A percentile compares a stretch with the other conserved stretches of the same genome.
phyloP scores from a whole-genome alignment of 2,888 invertebrate species.

The Caenorhabditis zanzibari region DNA sequence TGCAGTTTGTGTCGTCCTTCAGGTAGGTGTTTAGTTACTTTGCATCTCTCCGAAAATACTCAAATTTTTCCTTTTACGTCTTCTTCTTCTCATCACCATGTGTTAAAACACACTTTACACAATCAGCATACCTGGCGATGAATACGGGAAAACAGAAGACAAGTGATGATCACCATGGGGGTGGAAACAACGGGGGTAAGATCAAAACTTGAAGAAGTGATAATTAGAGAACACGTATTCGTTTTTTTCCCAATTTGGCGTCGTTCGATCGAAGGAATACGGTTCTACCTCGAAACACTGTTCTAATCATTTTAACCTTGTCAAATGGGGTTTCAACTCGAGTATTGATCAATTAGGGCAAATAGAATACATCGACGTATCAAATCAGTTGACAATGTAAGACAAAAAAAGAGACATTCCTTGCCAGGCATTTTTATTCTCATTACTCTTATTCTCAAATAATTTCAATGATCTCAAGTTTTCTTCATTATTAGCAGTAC shows the following conservation, averaged over 20 bases:
- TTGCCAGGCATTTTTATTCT: constrained; percentile 25
- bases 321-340: constrained; percentile 33
- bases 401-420: constrained; percentile 39
- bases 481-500: neutral
- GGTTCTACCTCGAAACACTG: constrained; percentile 5
- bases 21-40: constrained; percentile 30
- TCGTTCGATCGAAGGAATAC: neutral
- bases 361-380: constrained; percentile 51
- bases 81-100: constrained; percentile 33
- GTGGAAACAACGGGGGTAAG: constrained; percentile 19
- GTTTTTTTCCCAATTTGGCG: constrained; percentile 1
- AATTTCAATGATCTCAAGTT: neutral
- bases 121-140: constrained; percentile 47
- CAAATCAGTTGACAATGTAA: constrained; percentile 58
- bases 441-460: neutral
- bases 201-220: constrained; percentile 52
- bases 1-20: constrained; percentile 28
- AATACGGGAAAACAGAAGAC: constrained; percentile 3
- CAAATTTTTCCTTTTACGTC: constrained; percentile 27
- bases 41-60: constrained; percentile 45
- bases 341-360: constrained; percentile 59
- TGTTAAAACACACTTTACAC: constrained; percentile 63
- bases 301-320: constrained; percentile 23
- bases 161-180: constrained; percentile 32
- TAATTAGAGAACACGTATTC: constrained; percentile 41